phyloP scores from a whole-genome alignment of 2,797 vertebrate genomes.

The Myotis findleyi region DNA sequence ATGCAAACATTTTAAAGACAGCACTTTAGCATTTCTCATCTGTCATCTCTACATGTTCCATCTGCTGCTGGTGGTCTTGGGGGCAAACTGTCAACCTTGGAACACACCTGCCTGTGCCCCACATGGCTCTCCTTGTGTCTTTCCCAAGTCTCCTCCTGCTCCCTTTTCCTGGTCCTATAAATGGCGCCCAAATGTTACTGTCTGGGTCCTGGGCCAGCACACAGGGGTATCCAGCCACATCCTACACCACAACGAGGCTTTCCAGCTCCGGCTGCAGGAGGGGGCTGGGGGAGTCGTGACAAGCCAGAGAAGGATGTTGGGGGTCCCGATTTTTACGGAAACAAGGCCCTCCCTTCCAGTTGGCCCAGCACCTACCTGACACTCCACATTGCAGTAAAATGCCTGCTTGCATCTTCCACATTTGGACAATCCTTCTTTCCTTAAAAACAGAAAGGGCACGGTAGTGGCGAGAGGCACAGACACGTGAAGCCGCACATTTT shows the following conservation, averaged over 20 bases:
- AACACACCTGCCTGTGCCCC: fast-evolving
- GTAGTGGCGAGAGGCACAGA: constrained; percentile 63
- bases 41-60: background rate
- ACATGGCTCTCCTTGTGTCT: background rate
- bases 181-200: background rate
- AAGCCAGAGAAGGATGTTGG: background rate
- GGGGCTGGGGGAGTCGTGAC: background rate
- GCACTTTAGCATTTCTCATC: background rate
- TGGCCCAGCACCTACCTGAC: constrained; percentile 91
- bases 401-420: constrained; percentile 98
- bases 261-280: background rate
- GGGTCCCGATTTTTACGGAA: background rate
- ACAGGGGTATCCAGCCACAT: background rate
- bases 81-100: background rate
- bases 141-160: no score
- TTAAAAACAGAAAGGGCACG: constrained; percentile 86
- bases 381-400: constrained; percentile 96
- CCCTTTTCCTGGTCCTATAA: background rate
- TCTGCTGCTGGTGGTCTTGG: no score
- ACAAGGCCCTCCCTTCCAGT: background rate
- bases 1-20: background rate
- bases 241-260: fast-evolving
- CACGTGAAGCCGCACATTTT: background rate
- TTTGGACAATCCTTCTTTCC: constrained; percentile 95
- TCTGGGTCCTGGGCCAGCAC: background rate